Evolutionary conservation across 2,797 vertebrate genomes (phyloP), one percentile per base, ranked within the genome.

Genomic region (Sciurus vulgaris): DNA sequence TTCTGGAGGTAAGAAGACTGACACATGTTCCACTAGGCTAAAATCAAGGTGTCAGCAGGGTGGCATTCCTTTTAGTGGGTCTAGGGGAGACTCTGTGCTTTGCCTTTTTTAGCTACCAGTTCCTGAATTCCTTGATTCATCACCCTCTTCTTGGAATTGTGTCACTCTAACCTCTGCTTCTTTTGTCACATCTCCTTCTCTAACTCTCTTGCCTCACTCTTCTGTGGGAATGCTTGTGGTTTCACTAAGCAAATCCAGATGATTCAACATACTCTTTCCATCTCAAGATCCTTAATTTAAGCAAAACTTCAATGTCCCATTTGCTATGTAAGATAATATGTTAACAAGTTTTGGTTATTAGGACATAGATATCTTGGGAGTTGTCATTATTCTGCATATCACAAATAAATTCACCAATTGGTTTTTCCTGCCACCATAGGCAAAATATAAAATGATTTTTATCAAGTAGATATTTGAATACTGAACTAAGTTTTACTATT

Each of bases 391-490:
- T 91, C 20, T 70, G 5, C 14, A 11, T 69, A 79, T 54, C 51
- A 78, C 38, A 88, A 79, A 54, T 59, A 63, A 67, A 65, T 69
- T 85, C 51, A 33, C 41, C 69, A 61, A n/a, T 82, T 74, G 11
- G 67, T 26, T 73, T 90, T 78, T 83, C 28, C 38, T 84, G 4
- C 49, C 35, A 79, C 22, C n/a, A 69, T 14, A 78, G 28, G n/a
- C 13, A 63, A 2, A 69, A 22, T 89, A 3, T 56, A 69, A 73
- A 82, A 72, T 35, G 28, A 20, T 44, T 4, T 93, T 89, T 24
- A 85, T 81, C 15, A 86, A 92, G 59, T 15, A 73, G 5, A n/a
- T 88, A 65, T 81, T 94, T 91, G 33, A 93, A 85, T 47, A 76
- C 6, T 38, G 5, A 82, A 18, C 33, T 93, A 22, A 51, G 33